A percentile compares a stretch with the other conserved stretches of the same genome.
phyloP scores from a whole-genome alignment of 2,888 invertebrate genomes.

The Drosophila seclusa region DNA sequence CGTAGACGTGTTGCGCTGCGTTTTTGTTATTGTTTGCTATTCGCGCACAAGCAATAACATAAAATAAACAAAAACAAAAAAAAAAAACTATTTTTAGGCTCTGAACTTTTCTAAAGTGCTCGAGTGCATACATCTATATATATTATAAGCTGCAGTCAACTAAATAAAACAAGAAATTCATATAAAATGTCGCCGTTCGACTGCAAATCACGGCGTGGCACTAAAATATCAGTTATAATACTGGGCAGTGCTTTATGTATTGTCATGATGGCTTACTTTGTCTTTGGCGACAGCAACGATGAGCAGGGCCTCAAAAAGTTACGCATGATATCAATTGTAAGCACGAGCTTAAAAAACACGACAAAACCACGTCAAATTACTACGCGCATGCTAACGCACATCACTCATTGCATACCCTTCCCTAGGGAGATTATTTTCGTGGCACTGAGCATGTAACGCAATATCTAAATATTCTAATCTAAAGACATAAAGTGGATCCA shows the following conservation, averaged over 20 bases:
- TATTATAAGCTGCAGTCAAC: constrained; percentile 63
- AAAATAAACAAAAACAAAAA: constrained; percentile 63
- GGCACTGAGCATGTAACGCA: neutral
- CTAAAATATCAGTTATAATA: constrained; percentile 83
- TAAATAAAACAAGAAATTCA: constrained; percentile 16
- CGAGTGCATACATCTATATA: constrained; percentile 38
- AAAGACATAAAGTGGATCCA: neutral
- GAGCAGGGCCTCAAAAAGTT: constrained; percentile 82
- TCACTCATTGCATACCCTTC: neutral
- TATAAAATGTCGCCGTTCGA: constrained; percentile 78
- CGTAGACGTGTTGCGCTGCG: constrained; percentile 50
- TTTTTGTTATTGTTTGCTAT: constrained; percentile 6
- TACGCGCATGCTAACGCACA: constrained; percentile 21
- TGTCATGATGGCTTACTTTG: constrained; percentile 83
- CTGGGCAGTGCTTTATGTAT: constrained; percentile 81
- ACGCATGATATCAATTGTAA: constrained; percentile 84
- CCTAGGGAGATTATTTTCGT: neutral
- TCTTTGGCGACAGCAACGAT: constrained; percentile 84
- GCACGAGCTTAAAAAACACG: constrained; percentile 35
- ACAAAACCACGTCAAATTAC: constrained; percentile 9
- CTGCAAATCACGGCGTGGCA: constrained; percentile 81
- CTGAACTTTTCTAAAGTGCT: constrained; percentile 48
- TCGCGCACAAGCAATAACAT: constrained; percentile 38
- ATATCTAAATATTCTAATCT: neutral
- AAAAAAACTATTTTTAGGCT: constrained; percentile 75